phyloP scores from a whole-genome alignment of 1,140 invertebrate genomes.

The Aphelenchoides besseyi region DNA sequence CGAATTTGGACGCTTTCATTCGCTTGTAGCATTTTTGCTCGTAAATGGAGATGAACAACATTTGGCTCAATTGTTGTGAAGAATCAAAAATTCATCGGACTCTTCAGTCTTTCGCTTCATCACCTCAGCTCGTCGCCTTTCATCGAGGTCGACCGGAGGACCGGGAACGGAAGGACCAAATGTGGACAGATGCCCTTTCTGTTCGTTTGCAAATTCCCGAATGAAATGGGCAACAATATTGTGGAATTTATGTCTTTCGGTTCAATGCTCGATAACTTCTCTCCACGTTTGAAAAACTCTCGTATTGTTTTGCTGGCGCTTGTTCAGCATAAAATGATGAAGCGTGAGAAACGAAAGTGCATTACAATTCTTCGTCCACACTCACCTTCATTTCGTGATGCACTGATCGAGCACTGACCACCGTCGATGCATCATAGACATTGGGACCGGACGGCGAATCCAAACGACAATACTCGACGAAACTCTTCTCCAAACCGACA shows the following conservation, averaged over 20 bases:
- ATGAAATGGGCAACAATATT: too few relatives aligned
- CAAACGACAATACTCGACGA: slow-evolving; percentile 52
- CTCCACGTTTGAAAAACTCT: too few relatives aligned
- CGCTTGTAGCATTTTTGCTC: too few relatives aligned
- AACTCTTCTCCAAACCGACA: slow-evolving; percentile 36
- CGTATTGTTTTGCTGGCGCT: too few relatives aligned
- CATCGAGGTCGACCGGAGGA: background rate
- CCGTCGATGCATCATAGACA: slow-evolving; percentile 33
- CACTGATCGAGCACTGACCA: slow-evolving; percentile 30
- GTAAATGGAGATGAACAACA: background rate
- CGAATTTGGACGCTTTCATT: background rate
- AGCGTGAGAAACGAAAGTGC: too few relatives aligned
- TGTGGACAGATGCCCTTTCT: too few relatives aligned
- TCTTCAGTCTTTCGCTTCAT: background rate
- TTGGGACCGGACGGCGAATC: slow-evolving; percentile 14
- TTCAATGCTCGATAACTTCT: too few relatives aligned
- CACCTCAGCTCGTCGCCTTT: background rate
- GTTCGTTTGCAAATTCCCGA: slow-evolving; percentile 2
- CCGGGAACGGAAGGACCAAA: background rate
- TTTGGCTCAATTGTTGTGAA: background rate
- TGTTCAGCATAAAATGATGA: too few relatives aligned
- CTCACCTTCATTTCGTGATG: background rate
- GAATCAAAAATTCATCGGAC: slow-evolving; percentile 15
- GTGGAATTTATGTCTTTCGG: too few relatives aligned
- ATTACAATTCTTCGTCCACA: too few relatives aligned